Evolutionary conservation across 2,113 vertebrate species (phyloP).

Genomic region (Cacatua alba): DNA sequence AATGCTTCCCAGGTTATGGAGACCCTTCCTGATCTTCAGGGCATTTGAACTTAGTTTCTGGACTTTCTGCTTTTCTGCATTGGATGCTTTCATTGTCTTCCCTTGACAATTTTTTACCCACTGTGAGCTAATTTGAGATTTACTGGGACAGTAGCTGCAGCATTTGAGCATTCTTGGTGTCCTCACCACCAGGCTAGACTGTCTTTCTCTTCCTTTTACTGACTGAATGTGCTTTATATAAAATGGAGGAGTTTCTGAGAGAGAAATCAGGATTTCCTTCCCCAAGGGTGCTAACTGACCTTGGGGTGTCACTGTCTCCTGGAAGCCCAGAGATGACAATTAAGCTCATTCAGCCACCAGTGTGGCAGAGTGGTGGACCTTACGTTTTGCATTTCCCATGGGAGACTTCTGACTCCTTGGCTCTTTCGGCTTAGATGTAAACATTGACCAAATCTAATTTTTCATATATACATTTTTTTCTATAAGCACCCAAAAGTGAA

Average conservation of each 20-base stretch:
- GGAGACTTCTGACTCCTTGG: not conserved
- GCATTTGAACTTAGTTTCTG: not conserved
- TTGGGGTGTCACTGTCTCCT: not conserved
- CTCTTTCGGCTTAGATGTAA: not conserved
- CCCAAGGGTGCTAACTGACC: fast-evolving
- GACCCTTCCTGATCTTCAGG: not conserved
- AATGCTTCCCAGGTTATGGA: not conserved
- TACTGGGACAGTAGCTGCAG: not conserved
- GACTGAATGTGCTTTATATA: not conserved
- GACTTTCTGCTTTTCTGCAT: not conserved
- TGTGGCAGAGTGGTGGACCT: fast-evolving
- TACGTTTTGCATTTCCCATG: not conserved
- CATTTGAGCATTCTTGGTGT: not conserved
- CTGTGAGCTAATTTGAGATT: not conserved
- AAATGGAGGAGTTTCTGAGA: not conserved
- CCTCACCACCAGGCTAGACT: not conserved
- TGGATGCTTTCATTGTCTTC: not conserved
- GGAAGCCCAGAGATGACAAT: not conserved
- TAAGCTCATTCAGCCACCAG: not conserved
- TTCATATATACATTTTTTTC: not conserved
- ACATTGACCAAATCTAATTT: not conserved
- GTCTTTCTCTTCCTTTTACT: not conserved
- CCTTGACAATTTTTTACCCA: not conserved
- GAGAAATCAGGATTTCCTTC: not conserved
- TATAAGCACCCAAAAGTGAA: not conserved